Evolutionary conservation across 2,113 vertebrate genomes (phyloP), one percentile per base, ranked within the genome.

Genomic region (Poecilia latipinna): DNA sequence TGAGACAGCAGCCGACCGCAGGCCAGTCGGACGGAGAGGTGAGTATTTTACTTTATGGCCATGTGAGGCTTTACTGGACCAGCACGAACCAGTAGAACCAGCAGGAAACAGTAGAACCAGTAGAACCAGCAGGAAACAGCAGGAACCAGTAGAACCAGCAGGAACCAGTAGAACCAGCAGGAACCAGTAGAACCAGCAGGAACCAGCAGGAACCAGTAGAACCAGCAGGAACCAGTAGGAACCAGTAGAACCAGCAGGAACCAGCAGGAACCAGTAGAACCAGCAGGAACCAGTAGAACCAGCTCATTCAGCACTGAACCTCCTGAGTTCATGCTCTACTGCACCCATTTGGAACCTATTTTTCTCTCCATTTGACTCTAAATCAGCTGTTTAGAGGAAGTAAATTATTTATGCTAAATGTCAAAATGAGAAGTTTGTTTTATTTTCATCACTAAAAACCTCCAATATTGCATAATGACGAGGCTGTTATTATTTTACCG

Each of bases 1-100:
- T 10, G 3, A 78, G 72, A 69, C 72, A 33, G 15, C 4, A 0
- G 65, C 54, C 17, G 22, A 3, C 61, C 75, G 33, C 71, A 82
- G 86, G 22, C 3, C 61, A 66, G 35, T 51, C 28, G 35, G 60
- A 72, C 42, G 44, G 28, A 72, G 44, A 77, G 77, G 84, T 77
- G 60, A 82, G 84, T 44, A 3, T 54, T 54, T 68, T 28, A 24
- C 32, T 65, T 37, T 37, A 12, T 65, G 32, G 24, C 12, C 63
- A 31, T 63, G 8, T 32, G 29, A 33, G 29, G 62, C 13, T 29
- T 62, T 29, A 26, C n/a, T 48, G 35, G 37, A 31, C 39, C 29
- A 51, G 44, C 13, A 29, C 37, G 29, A 68, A 42, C 35, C 28
- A 67, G 72, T 65, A 10, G 15, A 35, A 35, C 33, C 35, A 29